phyloP scores from a whole-genome alignment of 2,797 vertebrate genomes.

The Gallinago solitaria region DNA sequence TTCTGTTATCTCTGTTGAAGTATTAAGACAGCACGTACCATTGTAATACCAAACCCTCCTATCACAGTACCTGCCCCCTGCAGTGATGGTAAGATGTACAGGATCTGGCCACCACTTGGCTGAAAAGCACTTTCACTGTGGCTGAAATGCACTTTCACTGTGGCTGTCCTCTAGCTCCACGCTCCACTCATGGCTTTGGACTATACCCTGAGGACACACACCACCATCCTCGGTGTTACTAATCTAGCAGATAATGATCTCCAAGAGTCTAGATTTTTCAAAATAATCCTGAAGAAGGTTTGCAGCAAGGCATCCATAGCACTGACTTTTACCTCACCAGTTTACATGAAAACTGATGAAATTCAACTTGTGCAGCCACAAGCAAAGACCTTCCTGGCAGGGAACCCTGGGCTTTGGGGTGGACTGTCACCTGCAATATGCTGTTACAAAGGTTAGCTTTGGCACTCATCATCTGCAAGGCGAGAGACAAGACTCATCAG shows the following conservation, averaged over 20 bases:
- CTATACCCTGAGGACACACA: background rate
- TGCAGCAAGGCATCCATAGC: background rate
- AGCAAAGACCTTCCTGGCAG: background rate
- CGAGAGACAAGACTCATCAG: background rate
- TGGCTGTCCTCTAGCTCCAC: background rate
- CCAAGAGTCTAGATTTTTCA: background rate
- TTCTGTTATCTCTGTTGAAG: background rate
- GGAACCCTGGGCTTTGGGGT: background rate
- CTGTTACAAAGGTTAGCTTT: background rate
- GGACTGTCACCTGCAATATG: background rate
- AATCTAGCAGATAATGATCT: background rate
- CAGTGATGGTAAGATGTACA: background rate
- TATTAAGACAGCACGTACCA: background rate
- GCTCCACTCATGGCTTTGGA: background rate
- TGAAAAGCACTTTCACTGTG: background rate
- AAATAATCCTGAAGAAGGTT: background rate
- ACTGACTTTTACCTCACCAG: background rate
- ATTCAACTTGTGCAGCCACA: background rate
- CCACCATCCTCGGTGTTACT: rapidly evolving
- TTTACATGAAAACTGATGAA: background rate
- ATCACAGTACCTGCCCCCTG: background rate
- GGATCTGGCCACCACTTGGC: background rate
- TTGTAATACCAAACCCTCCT: background rate
- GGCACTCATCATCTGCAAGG: background rate
- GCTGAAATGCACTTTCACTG: background rate